Evolutionary conservation across 2,888 invertebrate species (phyloP), one percentile per base, ranked within the genome.

Genomic region (Aelia acuminata): DNA sequence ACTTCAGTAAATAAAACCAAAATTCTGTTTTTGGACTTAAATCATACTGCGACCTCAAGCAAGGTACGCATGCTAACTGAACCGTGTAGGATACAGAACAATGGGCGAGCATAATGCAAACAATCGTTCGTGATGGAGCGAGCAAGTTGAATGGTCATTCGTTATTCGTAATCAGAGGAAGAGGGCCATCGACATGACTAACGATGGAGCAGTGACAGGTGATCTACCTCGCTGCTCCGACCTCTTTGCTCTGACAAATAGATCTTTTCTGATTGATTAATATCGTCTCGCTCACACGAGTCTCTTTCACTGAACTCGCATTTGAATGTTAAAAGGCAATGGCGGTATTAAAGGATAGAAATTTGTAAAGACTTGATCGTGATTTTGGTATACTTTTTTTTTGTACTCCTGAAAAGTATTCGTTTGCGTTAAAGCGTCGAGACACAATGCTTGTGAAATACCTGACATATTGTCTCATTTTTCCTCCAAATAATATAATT

Each of bases 121-220:
- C 63, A 35, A 31, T 70, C 63, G 63, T 70, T 15, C 63, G 63
- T 70, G 63, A 70, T 70, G 35, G 63, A 80, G 43, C 75, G 75
- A 35, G n/a, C 47, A 80, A 80, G 80, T 80, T 43, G 22, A 80
- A 80, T 47, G 80, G 11, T 80, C 80, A 43, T 11, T 80, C 80
- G 80, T 80, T 47, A 80, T 43, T 47, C n/a, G 35, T 47, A 80
- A 80, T 80, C 7, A 80, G 80, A 43, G 0, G 43, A 43, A 75
- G 75, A n/a, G 31, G 8, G n/a, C 18, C 7, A 43, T 10, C 10
- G 75, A 75, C n/a, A 47, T 80, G 47, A 80, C n/a, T 43, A 80
- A 80, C 20, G 80, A 35, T 5, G 4, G 3, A 5, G 22, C 22
- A 13, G 22, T 39, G 80, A 43, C 80, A 47, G 43, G 80, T 80